Percentiles rank a stretch among this genome's conserved stretches.
Conservation (phyloP, 2,113 vertebrate genomes). For the Hirundichthys speculiger region DNA sequence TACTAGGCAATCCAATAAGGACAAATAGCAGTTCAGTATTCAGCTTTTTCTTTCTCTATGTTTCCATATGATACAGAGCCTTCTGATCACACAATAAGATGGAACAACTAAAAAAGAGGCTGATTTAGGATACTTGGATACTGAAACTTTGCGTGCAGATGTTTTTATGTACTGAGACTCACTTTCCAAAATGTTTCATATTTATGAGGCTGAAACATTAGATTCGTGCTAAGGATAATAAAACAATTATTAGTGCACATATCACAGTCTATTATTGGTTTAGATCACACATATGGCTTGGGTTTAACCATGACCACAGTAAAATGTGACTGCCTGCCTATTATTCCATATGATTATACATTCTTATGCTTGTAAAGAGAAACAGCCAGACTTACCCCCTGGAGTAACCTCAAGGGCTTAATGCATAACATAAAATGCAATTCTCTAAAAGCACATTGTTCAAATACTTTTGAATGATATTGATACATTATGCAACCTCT, state of each 20-base stretch:
- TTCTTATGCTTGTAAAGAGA: slow-evolving; percentile 27
- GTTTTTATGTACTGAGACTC: slow-evolving; percentile 36
- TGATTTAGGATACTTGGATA: neutral
- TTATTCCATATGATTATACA: slow-evolving; percentile 24
- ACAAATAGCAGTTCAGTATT: slow-evolving; percentile 27
- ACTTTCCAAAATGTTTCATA: slow-evolving; percentile 49
- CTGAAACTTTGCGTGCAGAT: slow-evolving; percentile 50
- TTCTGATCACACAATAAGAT: slow-evolving; percentile 5
- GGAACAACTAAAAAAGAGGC: slow-evolving; percentile 5
- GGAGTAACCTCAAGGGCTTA: slow-evolving; percentile 30
- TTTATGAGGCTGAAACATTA: slow-evolving; percentile 53
- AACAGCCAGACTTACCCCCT: slow-evolving; percentile 24
- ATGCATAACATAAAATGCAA: slow-evolving; percentile 35
- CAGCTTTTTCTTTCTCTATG: slow-evolving; percentile 16
- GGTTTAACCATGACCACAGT: slow-evolving; percentile 56
- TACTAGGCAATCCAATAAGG: slow-evolving; percentile 25
- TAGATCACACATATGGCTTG: slow-evolving; percentile 57
- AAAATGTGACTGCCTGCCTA: slow-evolving; percentile 52
- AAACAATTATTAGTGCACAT: slow-evolving; percentile 65
- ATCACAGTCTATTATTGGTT: slow-evolving; percentile 49
- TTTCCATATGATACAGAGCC: slow-evolving; percentile 12
- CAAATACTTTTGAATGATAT: slow-evolving; percentile 26
- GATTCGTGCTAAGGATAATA: slow-evolving; percentile 58
- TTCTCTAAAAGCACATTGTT: slow-evolving; percentile 35
- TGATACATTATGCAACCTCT: slow-evolving; percentile 46